Percentiles rank a stretch among this genome's conserved stretches.
phyloP scores from a whole-genome alignment of 2,888 invertebrate genomes.

The Sylvicola cinctus region DNA sequence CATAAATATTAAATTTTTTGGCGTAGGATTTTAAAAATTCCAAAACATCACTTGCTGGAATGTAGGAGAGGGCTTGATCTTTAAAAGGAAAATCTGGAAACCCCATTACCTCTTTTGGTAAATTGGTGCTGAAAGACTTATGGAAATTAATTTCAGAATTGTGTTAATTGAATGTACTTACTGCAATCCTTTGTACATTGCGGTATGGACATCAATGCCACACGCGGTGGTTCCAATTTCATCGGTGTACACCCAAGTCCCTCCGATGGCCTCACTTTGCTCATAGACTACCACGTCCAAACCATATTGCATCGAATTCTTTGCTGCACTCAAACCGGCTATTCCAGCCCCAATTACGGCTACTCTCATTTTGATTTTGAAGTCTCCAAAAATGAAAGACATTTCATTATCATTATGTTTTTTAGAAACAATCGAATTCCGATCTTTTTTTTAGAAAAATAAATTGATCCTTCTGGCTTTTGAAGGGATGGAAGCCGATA shows the following conservation, averaged over 20 bases:
- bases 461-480: no score
- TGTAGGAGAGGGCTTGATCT: slow-evolving; percentile 46
- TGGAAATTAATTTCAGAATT: neutral
- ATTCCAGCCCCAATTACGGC: slow-evolving; percentile 79
- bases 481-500: no score
- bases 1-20: slow-evolving; percentile 40
- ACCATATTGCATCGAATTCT: slow-evolving; percentile 33
- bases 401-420: no score
- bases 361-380: no score
- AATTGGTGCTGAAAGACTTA: slow-evolving; percentile 51
- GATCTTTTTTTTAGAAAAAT: no score
- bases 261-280: slow-evolving; percentile 53
- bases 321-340: slow-evolving; percentile 63
- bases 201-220: slow-evolving; percentile 67
- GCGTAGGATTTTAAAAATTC: slow-evolving; percentile 52
- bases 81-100: slow-evolving; percentile 70
- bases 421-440: no score
- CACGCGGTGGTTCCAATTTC: slow-evolving; percentile 50
- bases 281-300: slow-evolving; percentile 50
- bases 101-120: slow-evolving; percentile 87
- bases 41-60: slow-evolving; percentile 50
- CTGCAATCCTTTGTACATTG: slow-evolving; percentile 81
- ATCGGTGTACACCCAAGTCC: slow-evolving; percentile 80
- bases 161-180: slow-evolving; percentile 19
- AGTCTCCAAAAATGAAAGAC: no score